These are phyloP conservation scores for Andricus grossulariae DNA, from an alignment of 1,140 invertebrate species.

Conservation along the genomic window DNA sequence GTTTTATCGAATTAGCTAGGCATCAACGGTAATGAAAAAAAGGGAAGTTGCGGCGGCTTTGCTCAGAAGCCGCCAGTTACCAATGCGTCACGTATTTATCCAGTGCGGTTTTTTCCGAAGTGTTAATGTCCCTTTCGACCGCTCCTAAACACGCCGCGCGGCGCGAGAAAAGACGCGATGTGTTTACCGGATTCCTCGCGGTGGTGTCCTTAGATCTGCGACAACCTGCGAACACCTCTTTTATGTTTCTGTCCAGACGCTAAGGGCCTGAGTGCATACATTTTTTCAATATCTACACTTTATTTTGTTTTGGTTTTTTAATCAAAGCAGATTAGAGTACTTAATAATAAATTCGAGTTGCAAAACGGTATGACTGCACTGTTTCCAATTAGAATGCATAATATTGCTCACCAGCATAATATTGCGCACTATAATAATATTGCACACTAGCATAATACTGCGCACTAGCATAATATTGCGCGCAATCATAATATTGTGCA, in stretches of 20 bases:
- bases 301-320: too few relatives aligned
- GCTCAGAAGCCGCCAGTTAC: conserved; percentile 18
- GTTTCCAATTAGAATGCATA: too few relatives aligned
- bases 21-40: conserved; percentile 66
- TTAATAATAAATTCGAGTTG: too few relatives aligned
- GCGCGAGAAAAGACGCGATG: conserved; percentile 32
- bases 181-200: conserved; percentile 37
- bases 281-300: not conserved
- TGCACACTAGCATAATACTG: too few relatives aligned
- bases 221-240: not conserved
- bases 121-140: conserved; percentile 44
- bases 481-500: too few relatives aligned
- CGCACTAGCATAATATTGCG: too few relatives aligned
- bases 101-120: conserved; percentile 53
- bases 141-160: conserved; percentile 61
- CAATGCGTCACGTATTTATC: conserved; percentile 38
- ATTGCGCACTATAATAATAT: too few relatives aligned
- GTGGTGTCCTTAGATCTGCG: conserved; percentile 3
- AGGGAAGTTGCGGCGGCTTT: conserved; percentile 44
- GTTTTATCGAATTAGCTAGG: conserved; percentile 68
- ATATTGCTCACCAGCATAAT: too few relatives aligned
- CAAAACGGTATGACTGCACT: too few relatives aligned
- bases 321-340: too few relatives aligned
- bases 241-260: conserved; percentile 1
- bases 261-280: not conserved